Conservation (phyloP, 2,113 vertebrate genomes). For the Melozone crissalis region DNA sequence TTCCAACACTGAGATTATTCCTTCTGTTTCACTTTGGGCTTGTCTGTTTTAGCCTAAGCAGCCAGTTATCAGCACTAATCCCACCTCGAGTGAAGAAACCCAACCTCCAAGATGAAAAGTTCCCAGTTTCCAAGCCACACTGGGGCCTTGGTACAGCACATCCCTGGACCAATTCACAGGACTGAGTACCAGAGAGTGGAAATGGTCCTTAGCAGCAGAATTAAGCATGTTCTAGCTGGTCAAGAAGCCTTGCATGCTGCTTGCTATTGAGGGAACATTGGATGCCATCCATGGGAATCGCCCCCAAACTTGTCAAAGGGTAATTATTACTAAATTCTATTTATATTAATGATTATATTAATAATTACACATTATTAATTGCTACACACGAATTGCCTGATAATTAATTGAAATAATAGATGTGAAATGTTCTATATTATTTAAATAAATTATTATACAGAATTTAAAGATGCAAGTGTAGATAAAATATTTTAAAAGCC, state of each 20-base stretch:
- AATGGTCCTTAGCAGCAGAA: background rate
- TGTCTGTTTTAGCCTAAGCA: background rate
- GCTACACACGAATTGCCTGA: background rate
- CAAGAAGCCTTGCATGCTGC: background rate
- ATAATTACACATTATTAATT: background rate
- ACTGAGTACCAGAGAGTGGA: background rate
- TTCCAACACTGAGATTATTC: background rate
- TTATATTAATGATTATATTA: background rate
- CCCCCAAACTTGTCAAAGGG: background rate
- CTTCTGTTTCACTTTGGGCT: background rate
- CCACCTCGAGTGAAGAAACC: background rate
- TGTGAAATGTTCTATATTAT: background rate
- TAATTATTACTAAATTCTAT: background rate
- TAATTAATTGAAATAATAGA: background rate
- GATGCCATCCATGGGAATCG: background rate
- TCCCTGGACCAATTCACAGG: background rate
- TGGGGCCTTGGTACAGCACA: background rate
- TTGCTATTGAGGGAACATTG: background rate
- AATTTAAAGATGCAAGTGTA: background rate
- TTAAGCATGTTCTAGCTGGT: background rate
- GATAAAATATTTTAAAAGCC: background rate
- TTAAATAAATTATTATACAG: background rate
- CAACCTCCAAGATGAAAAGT: background rate
- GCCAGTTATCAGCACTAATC: background rate
- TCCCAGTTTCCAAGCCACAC: background rate